phyloP scores from a whole-genome alignment of 2,888 invertebrate genomes.

The Dryobota labecula region DNA sequence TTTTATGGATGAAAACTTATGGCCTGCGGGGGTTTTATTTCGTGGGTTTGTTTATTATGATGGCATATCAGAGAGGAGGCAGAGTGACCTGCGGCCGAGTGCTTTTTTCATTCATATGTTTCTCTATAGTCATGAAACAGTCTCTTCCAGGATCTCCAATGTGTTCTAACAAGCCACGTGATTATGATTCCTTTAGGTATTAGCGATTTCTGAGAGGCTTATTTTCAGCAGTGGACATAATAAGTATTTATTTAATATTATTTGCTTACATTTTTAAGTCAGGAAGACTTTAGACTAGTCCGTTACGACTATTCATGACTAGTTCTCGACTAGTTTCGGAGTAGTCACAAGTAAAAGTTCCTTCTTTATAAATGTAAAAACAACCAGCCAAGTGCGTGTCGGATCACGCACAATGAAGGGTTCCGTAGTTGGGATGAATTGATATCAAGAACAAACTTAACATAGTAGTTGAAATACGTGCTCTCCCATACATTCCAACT shows the following conservation, averaged over 20 bases:
- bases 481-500: too few species aligned
- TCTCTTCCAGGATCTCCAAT: background rate
- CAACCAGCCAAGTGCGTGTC: too few species aligned
- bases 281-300: background rate
- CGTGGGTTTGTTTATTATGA: too few species aligned
- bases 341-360: background rate
- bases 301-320: background rate
- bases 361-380: background rate
- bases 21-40: too few species aligned
- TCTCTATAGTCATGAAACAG: background rate
- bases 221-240: background rate
- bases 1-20: too few species aligned
- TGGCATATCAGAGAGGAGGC: too few species aligned
- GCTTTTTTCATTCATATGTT: too few species aligned
- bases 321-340: background rate
- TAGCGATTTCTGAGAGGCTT: background rate
- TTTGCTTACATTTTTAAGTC: background rate
- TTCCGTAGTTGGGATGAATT: too few species aligned
- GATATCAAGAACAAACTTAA: too few species aligned
- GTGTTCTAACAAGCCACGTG: background rate
- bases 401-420: too few species aligned
- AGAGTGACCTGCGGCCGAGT: too few species aligned
- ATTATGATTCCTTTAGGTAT: background rate
- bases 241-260: background rate
- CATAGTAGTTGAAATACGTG: too few species aligned